phyloP scores from a whole-genome alignment of 2,888 invertebrate genomes.

The Mythimna loreyi region DNA sequence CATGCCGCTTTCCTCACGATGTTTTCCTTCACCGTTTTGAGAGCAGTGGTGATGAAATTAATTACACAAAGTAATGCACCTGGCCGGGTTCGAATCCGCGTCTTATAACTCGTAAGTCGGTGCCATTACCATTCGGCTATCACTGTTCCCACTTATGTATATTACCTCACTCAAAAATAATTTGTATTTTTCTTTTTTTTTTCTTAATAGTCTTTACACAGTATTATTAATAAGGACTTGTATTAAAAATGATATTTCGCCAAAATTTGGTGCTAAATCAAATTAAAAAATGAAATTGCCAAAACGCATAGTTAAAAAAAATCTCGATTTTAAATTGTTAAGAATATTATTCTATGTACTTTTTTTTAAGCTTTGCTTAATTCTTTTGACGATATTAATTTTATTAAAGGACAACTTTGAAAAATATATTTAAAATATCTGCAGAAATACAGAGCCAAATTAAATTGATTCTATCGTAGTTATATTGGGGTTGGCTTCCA shows the following conservation, averaged over 20 bases:
- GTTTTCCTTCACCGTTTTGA: no score
- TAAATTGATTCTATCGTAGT: no score
- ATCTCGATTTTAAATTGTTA: conserved; percentile 53
- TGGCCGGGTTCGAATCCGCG: no score
- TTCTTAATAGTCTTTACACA: conserved; percentile 30
- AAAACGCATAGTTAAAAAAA: conserved; percentile 65
- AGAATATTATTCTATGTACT: conserved; percentile 35
- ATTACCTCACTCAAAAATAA: neutral
- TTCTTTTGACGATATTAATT: conserved; percentile 33
- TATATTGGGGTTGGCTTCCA: no score
- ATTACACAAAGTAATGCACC: no score
- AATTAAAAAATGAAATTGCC: conserved; percentile 71
- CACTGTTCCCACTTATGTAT: no score
- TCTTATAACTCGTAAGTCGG: no score
- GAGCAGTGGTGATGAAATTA: no score
- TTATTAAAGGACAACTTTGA: conserved; percentile 35
- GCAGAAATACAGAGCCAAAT: neutral
- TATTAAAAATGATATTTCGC: conserved; percentile 69
- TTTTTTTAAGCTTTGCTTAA: conserved; percentile 31
- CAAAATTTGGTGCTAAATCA: conserved; percentile 82
- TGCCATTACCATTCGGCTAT: no score
- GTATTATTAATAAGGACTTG: conserved; percentile 25
- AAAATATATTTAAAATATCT: conserved; percentile 2
- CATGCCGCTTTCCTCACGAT: no score
- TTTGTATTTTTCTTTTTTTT: neutral